These are phyloP conservation scores for Todiramphus chloris DNA, from an alignment of 2,113 vertebrate genomes.

Conservation along the genomic window DNA sequence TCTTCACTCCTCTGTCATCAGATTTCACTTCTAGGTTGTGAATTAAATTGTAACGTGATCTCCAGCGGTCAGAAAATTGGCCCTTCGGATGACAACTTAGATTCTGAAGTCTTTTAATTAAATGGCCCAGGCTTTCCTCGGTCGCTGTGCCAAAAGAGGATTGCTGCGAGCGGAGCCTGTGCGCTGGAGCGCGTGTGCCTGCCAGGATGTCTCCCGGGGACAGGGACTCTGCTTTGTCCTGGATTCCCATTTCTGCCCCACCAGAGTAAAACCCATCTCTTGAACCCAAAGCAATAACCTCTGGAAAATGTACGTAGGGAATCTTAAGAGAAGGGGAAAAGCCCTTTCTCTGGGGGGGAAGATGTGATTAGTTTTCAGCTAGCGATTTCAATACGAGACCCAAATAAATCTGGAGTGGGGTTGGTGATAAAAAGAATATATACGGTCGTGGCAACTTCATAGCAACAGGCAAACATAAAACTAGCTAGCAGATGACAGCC, in stretches of 20 bases:
- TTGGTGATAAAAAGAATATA: not conserved
- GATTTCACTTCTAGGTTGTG: slow-evolving; percentile 45
- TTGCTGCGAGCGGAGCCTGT: not conserved
- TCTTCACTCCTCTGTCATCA: slow-evolving; percentile 29
- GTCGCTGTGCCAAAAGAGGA: not conserved
- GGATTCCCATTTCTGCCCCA: not conserved
- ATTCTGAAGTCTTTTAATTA: slow-evolving; percentile 50
- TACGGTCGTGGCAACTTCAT: not conserved
- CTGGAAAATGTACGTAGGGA: not conserved
- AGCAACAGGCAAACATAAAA: slow-evolving; percentile 24
- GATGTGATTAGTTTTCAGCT: not conserved
- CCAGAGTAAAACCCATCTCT: not conserved
- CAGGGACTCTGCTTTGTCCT: not conserved
- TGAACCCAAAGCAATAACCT: not conserved
- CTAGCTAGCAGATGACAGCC: not conserved
- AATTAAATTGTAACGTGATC: slow-evolving; percentile 46
- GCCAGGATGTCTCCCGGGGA: not conserved
- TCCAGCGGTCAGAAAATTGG: slow-evolving; percentile 35
- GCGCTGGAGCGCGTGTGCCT: rapidly evolving
- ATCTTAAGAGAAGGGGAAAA: not conserved
- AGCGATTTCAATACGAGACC: not conserved
- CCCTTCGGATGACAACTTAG: slow-evolving; percentile 33
- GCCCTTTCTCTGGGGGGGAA: not conserved
- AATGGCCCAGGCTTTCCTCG: not conserved
- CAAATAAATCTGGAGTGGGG: not conserved